Conservation (phyloP, 2,113 vertebrate genomes). For the Alectura lathami region DNA sequence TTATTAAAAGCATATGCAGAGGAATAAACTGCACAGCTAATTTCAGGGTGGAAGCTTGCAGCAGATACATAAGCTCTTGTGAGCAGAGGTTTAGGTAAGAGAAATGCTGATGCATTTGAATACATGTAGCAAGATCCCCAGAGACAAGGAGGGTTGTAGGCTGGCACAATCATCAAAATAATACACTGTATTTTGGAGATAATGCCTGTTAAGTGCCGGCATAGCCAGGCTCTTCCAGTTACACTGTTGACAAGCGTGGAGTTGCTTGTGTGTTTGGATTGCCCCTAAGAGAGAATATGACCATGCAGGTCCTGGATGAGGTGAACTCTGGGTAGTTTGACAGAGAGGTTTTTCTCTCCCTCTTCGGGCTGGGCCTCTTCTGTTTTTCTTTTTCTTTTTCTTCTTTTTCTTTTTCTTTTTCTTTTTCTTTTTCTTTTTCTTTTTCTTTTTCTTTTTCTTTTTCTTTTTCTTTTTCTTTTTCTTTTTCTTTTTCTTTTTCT, state of each 20-base stretch:
- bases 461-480: neutral
- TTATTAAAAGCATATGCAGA: constrained; percentile 51
- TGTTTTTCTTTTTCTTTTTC: neutral
- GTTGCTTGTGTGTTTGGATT: neutral
- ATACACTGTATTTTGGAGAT: neutral
- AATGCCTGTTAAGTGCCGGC: neutral
- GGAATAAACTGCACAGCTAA: constrained; percentile 11
- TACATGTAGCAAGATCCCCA: neutral
- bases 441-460: neutral
- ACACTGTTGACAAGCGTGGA: neutral
- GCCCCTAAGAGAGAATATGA: neutral
- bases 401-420: neutral
- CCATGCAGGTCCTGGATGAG: neutral
- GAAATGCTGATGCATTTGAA: neutral
- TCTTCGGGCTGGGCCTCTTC: neutral
- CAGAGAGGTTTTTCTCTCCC: neutral
- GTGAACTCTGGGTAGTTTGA: neutral
- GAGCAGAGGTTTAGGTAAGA: neutral
- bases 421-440: neutral
- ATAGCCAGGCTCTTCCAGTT: neutral
- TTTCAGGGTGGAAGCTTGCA: constrained; percentile 14
- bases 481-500: neutral
- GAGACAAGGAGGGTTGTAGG: neutral
- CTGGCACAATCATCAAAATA: neutral
- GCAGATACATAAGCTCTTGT: neutral